These are phyloP conservation scores for Mionectes macconnelli DNA, from an alignment of 2,113 vertebrate genomes.

Conservation along the genomic window DNA sequence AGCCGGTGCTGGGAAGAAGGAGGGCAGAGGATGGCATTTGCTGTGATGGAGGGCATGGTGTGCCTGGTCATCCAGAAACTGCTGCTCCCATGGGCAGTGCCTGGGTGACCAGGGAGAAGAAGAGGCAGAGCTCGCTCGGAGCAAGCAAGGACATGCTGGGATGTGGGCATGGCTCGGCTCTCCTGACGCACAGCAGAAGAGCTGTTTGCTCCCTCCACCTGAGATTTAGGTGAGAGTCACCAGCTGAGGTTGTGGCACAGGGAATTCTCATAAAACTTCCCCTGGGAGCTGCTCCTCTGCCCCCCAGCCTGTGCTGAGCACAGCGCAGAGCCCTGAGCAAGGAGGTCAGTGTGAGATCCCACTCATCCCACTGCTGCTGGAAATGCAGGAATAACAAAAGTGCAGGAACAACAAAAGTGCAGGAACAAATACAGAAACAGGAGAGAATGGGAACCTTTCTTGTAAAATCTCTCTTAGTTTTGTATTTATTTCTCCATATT, in stretches of 20 bases:
- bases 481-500: neutral
- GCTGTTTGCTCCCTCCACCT: neutral
- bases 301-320: neutral
- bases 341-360: neutral
- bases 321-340: accelerated
- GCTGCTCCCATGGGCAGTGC: neutral
- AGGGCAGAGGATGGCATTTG: neutral
- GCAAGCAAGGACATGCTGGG: neutral
- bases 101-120: neutral
- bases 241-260: neutral
- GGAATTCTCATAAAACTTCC: neutral
- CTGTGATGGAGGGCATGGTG: neutral
- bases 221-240: neutral
- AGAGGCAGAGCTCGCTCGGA: accelerated
- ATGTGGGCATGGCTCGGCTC: neutral
- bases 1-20: accelerated
- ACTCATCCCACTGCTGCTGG: neutral
- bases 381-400: neutral
- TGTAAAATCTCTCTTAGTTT: neutral
- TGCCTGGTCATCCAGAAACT: neutral
- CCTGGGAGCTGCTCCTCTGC: neutral
- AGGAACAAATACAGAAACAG: neutral
- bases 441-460: neutral
- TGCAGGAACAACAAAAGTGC: neutral
- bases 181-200: neutral